Evolutionary conservation across 2,797 vertebrate species (phyloP).

Genomic region (Hypotaenidia okinawae): DNA sequence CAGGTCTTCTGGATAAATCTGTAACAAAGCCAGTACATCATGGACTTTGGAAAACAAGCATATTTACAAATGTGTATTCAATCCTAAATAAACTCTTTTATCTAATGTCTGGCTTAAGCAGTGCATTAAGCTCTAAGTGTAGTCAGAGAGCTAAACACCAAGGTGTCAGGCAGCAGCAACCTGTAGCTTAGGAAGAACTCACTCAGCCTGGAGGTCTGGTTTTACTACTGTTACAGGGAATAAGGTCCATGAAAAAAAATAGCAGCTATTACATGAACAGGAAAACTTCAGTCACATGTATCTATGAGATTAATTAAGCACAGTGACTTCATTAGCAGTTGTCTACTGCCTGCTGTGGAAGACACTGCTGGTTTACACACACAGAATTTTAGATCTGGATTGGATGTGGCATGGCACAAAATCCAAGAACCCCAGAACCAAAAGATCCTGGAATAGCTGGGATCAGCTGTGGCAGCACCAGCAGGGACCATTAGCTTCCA

Average conservation of each 20-base stretch:
- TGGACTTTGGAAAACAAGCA: not conserved
- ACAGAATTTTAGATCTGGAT: not conserved
- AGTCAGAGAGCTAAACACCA: not conserved
- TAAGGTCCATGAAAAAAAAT: not conserved
- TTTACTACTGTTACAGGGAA: not conserved
- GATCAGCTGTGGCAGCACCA: not conserved
- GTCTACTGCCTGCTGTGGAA: not conserved
- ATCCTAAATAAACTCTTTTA: constrained; percentile 22
- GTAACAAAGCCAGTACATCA: not conserved
- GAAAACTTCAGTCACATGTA: not conserved
- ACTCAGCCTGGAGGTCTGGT: not conserved
- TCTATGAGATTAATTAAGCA: not conserved
- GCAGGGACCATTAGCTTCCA: not conserved
- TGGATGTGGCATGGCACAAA: not conserved
- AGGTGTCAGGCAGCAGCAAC: not conserved
- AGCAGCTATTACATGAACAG: not conserved
- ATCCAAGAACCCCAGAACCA: not conserved
- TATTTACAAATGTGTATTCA: not conserved
- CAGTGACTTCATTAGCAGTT: not conserved
- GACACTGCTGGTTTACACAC: not conserved
- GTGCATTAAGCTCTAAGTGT: not conserved
- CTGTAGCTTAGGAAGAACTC: not conserved
- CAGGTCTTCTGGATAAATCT: not conserved
- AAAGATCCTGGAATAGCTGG: not conserved
- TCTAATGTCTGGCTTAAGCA: not conserved